Evolutionary conservation across 2,888 invertebrate species (phyloP).

Genomic region (Lottia gigantea): DNA sequence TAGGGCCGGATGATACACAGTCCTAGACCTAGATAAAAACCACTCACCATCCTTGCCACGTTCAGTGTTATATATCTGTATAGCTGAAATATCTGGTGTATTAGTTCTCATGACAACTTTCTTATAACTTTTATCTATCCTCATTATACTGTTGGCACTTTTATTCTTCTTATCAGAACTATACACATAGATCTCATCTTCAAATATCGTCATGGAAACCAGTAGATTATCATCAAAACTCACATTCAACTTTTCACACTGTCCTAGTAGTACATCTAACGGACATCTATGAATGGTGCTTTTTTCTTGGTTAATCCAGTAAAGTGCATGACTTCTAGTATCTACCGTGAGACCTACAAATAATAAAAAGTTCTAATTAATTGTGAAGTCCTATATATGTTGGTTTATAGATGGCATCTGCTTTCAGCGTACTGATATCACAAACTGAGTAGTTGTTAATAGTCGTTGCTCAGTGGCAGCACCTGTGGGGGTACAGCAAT

Average conservation of each 20-base stretch:
- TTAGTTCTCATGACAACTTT: slow-evolving; percentile 72
- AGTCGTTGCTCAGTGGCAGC: no score
- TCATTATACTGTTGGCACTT: slow-evolving; percentile 76
- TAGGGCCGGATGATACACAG: no score
- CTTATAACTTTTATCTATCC: slow-evolving; percentile 72
- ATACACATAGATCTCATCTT: slow-evolving; percentile 59
- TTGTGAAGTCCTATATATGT: no score
- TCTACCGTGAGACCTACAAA: slow-evolving; percentile 75
- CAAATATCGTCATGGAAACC: slow-evolving; percentile 73
- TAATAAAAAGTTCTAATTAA: no score
- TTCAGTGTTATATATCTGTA: slow-evolving; percentile 67
- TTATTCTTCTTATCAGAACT: background rate
- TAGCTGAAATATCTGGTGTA: slow-evolving; percentile 68
- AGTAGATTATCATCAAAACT: slow-evolving; percentile 60
- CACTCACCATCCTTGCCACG: slow-evolving; percentile 31
- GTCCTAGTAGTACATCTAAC: background rate
- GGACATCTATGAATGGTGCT: slow-evolving; percentile 41
- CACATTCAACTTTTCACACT: background rate
- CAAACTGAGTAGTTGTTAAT: no score
- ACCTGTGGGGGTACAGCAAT: no score
- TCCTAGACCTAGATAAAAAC: no score
- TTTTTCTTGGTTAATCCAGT: slow-evolving; percentile 76
- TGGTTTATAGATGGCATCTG: no score
- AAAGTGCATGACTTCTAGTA: slow-evolving; percentile 74
- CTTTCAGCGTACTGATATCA: no score